A percentile compares a stretch with the other conserved stretches of the same genome.
Evolutionary conservation across 1,140 invertebrate species (phyloP).

Genomic region (Psilanteris sp.): DNA sequence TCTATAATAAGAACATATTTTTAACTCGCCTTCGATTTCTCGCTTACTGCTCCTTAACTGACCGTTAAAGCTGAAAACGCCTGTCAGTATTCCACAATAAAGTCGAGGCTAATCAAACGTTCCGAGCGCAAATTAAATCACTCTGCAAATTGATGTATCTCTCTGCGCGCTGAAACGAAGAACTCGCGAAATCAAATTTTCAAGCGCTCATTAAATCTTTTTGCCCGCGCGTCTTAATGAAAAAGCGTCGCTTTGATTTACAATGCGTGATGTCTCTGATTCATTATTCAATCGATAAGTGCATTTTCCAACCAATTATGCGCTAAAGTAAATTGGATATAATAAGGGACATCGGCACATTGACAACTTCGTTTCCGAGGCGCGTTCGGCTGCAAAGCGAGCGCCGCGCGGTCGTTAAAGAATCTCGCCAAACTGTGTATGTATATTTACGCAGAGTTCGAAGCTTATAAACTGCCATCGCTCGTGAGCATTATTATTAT

Average conservation of each 20-base stretch:
- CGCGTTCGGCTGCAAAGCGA: too few species aligned
- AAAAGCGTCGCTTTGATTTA: slow-evolving; percentile 27
- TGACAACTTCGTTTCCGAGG: too few species aligned
- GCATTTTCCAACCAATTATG: slow-evolving; percentile 30
- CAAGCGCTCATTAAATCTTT: slow-evolving; percentile 6
- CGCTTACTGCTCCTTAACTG: slow-evolving; percentile 27
- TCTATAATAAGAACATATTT: slow-evolving; percentile 39
- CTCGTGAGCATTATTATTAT: too few species aligned
- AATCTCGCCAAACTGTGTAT: too few species aligned
- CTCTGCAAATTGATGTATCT: slow-evolving; percentile 22
- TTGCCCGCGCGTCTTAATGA: slow-evolving; percentile 7
- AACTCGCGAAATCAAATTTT: slow-evolving; percentile 18
- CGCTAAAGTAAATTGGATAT: slow-evolving; percentile 11
- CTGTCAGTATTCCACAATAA: too few species aligned
- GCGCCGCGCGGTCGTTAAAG: too few species aligned
- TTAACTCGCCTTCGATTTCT: slow-evolving; percentile 46
- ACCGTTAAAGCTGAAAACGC: slow-evolving; percentile 23
- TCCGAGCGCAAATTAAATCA: slow-evolving; percentile 22
- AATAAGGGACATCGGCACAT: too few species aligned
- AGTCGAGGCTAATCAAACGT: slow-evolving; percentile 9
- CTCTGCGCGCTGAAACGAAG: not conserved
- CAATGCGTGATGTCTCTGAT: slow-evolving; percentile 1
- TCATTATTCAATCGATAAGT: slow-evolving; percentile 35
- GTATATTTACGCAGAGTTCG: too few species aligned
- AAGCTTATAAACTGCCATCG: too few species aligned